Percentiles rank a stretch among this genome's conserved stretches.
These are phyloP conservation scores for Epinotia ramella DNA, from an alignment of 2,888 invertebrate species.

Conservation along the genomic window DNA sequence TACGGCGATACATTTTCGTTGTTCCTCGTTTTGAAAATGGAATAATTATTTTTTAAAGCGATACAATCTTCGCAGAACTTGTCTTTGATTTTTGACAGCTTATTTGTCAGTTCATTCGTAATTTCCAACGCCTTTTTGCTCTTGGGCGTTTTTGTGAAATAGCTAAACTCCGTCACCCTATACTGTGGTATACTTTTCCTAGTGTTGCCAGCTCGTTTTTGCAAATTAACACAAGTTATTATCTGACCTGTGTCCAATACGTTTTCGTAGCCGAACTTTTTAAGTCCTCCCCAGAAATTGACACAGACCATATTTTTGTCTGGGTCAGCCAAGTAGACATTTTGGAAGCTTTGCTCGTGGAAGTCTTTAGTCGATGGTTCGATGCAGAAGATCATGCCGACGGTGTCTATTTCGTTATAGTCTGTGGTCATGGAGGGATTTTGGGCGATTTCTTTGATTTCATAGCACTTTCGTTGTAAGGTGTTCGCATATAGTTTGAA, in stretches of 20 bases:
- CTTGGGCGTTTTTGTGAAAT: conserved; percentile 87
- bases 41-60: conserved; percentile 64
- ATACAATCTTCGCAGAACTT: conserved; percentile 69
- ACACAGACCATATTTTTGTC: conserved; percentile 82
- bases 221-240: conserved; percentile 87
- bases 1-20: conserved; percentile 72
- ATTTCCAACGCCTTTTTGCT: conserved; percentile 76
- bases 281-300: conserved; percentile 84
- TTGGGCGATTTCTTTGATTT: conserved; percentile 75
- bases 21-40: conserved; percentile 52
- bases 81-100: conserved; percentile 53
- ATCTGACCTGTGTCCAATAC: conserved; percentile 84
- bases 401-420: conserved; percentile 90
- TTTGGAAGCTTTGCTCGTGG: conserved; percentile 77
- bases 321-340: conserved; percentile 85
- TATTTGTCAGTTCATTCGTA: conserved; percentile 73
- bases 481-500: conserved; percentile 53
- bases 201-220: conserved; percentile 83
- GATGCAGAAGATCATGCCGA: conserved; percentile 87
- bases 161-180: conserved; percentile 86
- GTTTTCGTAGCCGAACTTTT: conserved; percentile 82
- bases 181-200: conserved; percentile 83
- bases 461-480: conserved; percentile 70
- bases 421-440: conserved; percentile 61
- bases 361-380: conserved; percentile 77